Percentiles rank a stretch among this genome's conserved stretches.
phyloP scores from a whole-genome alignment of 92 coral and sea anemone species.

The Siderastrea radians region DNA sequence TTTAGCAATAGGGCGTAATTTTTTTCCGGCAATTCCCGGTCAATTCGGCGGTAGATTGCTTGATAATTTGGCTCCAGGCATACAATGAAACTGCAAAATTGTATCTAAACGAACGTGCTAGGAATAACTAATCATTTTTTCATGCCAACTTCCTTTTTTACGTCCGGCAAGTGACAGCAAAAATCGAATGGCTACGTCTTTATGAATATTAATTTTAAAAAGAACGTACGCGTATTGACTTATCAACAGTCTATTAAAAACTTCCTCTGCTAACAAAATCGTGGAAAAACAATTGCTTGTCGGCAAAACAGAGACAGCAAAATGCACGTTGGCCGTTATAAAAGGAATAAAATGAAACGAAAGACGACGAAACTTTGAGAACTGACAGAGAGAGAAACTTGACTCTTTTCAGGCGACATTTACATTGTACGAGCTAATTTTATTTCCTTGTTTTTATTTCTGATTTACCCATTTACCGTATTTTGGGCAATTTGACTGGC shows the following conservation, averaged over 20 bases:
- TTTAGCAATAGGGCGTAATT: background rate
- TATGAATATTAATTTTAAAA: background rate
- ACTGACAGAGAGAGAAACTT: background rate
- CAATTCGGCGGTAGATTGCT: background rate
- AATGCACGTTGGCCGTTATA: background rate
- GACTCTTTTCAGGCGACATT: constrained; percentile 1
- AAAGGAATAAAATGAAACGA: background rate
- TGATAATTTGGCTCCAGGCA: background rate
- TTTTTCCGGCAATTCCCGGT: background rate
- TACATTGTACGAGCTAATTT: constrained; percentile 10
- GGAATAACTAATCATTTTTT: constrained; percentile 27
- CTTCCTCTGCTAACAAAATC: background rate
- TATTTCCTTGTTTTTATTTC: constrained; percentile 29
- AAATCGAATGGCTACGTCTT: background rate
- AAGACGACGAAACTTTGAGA: background rate
- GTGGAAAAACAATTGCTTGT: constrained; percentile 6
- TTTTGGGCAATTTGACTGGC: constrained; percentile 27
- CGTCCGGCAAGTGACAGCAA: constrained; percentile 18
- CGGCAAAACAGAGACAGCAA: background rate
- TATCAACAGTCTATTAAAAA: background rate
- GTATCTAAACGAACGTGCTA: constrained; percentile 30
- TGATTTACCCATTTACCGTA: constrained; percentile 10
- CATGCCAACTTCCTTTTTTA: constrained; percentile 26
- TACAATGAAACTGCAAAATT: background rate
- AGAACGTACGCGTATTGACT: background rate